Base-by-base conservation (phyloP, 1,140 invertebrate species). In the Scaptomyza graminum region DNA sequence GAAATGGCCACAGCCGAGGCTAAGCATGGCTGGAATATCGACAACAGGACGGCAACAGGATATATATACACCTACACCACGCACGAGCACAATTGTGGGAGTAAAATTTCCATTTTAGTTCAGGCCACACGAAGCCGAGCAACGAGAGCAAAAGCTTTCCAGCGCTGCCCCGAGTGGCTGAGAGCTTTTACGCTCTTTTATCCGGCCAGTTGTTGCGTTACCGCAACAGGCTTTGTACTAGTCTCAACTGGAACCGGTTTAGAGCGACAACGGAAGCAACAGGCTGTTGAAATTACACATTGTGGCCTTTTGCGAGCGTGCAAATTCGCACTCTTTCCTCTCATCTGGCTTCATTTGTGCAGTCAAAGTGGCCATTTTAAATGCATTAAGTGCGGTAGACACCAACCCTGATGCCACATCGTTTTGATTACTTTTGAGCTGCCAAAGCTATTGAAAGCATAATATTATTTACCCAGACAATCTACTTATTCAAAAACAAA, bases 151-250 rank as follows among this genome's bases (percentile, higher is more conserved):
- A 87, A 82, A 82, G 83, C 82, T 88, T 68, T 34, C 46, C 13
- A 15, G 22, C 7, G 31, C 18, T n/a, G 25, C 5, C 12, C 25
- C 2, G 22, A 22, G 12, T 63, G 71, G 52, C 31, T 8, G 31
- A 44, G 34, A 63, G 66, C 80, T 87, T 76, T 88, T 25, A 0
- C 75, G 39, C 83, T 83, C 82, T 70, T 31, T 88, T 87, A 88
- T 87, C 82, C 82, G 72, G 67, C 51, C 51, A 88, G 76, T 87
- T 88, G 82, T 87, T 87, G 82, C 82, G 71, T 72, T 72, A 83
- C 79, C 66, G 83, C 82, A 87, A 82, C 82, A 87, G 83, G 77
- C 75, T 57, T 68, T 68, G 71, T 28, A 52, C 62, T 60, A 68
- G 47, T 65, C 44, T 54, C 31, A 43, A 12, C 70, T 73, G 71